A percentile compares a stretch with the other conserved stretches of the same genome.
Evolutionary conservation across 64 coral and sea anemone species (phyloP).

Genomic region (Montipora cactus): DNA sequence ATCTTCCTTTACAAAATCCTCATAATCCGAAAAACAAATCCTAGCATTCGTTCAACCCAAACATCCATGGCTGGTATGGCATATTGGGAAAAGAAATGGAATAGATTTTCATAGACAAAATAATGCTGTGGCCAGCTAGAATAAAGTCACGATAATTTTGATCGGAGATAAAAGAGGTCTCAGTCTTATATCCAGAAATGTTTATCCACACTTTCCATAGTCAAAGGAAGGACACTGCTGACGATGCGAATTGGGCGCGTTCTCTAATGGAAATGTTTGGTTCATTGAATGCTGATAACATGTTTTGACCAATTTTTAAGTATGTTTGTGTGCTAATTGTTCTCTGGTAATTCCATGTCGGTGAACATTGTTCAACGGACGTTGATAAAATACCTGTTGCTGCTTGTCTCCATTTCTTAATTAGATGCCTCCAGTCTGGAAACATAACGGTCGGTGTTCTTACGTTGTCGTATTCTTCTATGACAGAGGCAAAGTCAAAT

Average conservation of each 20-base stretch:
- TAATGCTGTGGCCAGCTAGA: conserved; percentile 50
- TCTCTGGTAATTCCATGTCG: not conserved
- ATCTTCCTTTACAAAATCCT: conserved; percentile 56
- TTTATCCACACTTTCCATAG: conserved; percentile 66
- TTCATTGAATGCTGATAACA: conserved; percentile 40
- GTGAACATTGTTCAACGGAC: too few species aligned
- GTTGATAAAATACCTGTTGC: too few species aligned
- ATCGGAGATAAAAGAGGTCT: conserved; percentile 44
- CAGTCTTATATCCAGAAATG: not conserved
- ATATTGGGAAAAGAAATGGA: conserved; percentile 29
- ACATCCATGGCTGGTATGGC: conserved; percentile 56
- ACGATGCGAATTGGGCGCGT: conserved; percentile 40
- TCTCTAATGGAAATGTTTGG: conserved; percentile 33
- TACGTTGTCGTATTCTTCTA: not conserved
- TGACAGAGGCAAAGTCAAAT: not conserved
- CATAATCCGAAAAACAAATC: conserved; percentile 37
- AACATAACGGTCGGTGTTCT: conserved; percentile 3
- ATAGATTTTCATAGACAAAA: conserved; percentile 68
- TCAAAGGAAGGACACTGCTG: conserved; percentile 46
- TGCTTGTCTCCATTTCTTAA: conserved; percentile 30
- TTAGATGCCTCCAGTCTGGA: conserved; percentile 55
- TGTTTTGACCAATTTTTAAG: conserved; percentile 49
- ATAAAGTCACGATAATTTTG: conserved; percentile 61
- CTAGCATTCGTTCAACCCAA: conserved; percentile 63
- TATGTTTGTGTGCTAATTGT: conserved; percentile 39